These are phyloP conservation scores for Eucera pruinosa DNA, from an alignment of 2,888 invertebrate species.

Conservation along the genomic window DNA sequence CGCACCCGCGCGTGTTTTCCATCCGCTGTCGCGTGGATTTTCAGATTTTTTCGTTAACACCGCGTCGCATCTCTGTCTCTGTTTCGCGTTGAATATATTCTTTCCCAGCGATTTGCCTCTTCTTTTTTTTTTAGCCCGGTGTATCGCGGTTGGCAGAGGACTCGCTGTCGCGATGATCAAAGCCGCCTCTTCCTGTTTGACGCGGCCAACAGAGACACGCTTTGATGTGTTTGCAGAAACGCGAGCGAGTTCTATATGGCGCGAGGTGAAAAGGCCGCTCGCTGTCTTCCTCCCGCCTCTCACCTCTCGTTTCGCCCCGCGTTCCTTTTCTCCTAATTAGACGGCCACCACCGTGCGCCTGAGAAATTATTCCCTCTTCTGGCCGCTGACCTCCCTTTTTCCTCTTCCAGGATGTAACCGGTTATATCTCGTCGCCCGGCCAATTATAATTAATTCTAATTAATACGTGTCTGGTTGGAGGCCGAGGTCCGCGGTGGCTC, in stretches of 20 bases:
- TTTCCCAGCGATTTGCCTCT: not conserved
- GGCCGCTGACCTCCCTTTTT: constrained; percentile 26
- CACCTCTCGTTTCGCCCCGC: not conserved
- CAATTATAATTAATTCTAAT: constrained; percentile 46
- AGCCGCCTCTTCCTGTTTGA: constrained; percentile 5
- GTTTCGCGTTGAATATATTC: not conserved
- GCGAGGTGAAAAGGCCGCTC: constrained; percentile 17
- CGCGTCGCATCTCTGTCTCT: not conserved
- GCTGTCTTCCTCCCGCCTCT: not conserved
- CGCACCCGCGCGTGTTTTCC: no score
- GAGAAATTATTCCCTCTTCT: constrained; percentile 43
- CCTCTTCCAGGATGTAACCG: constrained; percentile 16
- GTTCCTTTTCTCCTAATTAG: constrained; percentile 37
- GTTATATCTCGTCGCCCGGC: constrained; percentile 17
- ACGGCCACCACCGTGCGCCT: constrained; percentile 26
- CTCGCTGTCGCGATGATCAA: constrained; percentile 11
- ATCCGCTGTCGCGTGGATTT: not conserved
- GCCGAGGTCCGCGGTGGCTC: not conserved
- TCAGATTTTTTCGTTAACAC: no score
- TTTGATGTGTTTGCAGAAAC: constrained; percentile 27
- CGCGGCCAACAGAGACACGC: not conserved
- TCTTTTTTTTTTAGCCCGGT: not conserved
- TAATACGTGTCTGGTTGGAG: constrained; percentile 18
- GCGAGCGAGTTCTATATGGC: not conserved
- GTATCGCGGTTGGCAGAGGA: not conserved